These are phyloP conservation scores for Sternarchorhynchus goeldii DNA, from an alignment of 2,797 vertebrate species.

Conservation along the genomic window DNA sequence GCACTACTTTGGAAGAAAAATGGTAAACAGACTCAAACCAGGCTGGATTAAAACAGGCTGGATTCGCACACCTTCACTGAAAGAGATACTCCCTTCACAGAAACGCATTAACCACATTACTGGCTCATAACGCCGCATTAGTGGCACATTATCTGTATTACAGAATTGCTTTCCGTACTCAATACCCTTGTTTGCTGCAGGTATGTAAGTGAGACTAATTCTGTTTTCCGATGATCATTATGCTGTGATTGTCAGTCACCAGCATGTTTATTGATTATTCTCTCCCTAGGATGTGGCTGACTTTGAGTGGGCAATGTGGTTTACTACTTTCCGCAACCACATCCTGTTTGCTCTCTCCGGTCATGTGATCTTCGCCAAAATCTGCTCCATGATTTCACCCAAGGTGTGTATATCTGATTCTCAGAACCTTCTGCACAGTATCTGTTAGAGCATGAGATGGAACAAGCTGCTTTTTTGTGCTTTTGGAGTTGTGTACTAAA, in stretches of 20 bases:
- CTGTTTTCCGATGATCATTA: too few relatives aligned
- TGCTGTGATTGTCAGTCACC: not conserved
- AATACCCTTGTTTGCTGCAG: too few relatives aligned
- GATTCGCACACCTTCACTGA: too few relatives aligned
- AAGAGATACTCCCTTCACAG: not conserved
- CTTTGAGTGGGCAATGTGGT: slow-evolving; percentile 99
- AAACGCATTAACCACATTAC: not conserved
- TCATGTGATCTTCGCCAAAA: slow-evolving; percentile 93
- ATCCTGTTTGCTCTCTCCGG: slow-evolving; percentile 91
- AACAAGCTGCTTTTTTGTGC: not conserved
- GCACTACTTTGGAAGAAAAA: slow-evolving; percentile 96
- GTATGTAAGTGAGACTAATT: too few relatives aligned
- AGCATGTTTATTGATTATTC: not conserved
- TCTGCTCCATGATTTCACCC: slow-evolving; percentile 84
- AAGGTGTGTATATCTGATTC: slow-evolving; percentile 80
- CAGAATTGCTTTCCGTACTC: not conserved
- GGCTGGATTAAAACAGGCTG: not conserved
- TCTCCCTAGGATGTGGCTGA: slow-evolving; percentile 85
- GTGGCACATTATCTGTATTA: too few relatives aligned
- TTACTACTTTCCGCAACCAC: slow-evolving; percentile 90
- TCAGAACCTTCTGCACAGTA: not conserved
- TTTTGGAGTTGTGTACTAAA: slow-evolving; percentile 1
- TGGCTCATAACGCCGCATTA: too few relatives aligned
- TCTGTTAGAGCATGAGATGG: slow-evolving; percentile 1
- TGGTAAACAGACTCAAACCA: slow-evolving; percentile 75